These are phyloP conservation scores for Campylomormyrus numenius DNA, from an alignment of 2,113 vertebrate species.

Conservation along the genomic window DNA sequence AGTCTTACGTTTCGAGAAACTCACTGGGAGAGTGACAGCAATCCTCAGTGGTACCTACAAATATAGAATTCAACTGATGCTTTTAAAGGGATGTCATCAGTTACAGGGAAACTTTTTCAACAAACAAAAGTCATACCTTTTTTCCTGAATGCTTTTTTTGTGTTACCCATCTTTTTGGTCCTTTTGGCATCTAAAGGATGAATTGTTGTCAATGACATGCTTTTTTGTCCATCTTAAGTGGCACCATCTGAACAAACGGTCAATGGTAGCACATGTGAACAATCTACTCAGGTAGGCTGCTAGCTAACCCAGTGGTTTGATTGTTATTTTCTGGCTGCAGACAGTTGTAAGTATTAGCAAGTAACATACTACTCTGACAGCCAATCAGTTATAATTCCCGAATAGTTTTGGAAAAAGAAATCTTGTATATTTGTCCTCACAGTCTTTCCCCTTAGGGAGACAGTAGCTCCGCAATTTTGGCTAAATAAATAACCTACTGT, in stretches of 20 bases:
- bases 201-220: neutral
- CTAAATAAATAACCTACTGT: neutral
- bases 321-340: neutral
- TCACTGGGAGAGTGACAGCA: neutral
- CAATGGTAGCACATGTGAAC: neutral
- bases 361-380: neutral
- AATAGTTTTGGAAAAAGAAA: neutral
- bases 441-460: neutral
- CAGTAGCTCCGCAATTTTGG: neutral
- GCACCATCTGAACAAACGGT: neutral
- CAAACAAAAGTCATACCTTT: conserved; percentile 2
- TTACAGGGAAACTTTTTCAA: neutral
- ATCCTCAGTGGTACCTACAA: conserved; percentile 1
- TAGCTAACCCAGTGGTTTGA: neutral
- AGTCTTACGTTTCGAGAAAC: neutral
- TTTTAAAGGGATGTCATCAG: neutral
- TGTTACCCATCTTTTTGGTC: neutral
- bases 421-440: neutral
- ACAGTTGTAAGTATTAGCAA: neutral
- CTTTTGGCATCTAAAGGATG: neutral
- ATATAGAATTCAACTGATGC: conserved; percentile 3
- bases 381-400: neutral
- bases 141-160: neutral
- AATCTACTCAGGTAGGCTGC: neutral
- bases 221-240: neutral